Evolutionary conservation across 2,113 vertebrate species (phyloP), one percentile per base, ranked within the genome.

Genomic region (Merops nubicus): DNA sequence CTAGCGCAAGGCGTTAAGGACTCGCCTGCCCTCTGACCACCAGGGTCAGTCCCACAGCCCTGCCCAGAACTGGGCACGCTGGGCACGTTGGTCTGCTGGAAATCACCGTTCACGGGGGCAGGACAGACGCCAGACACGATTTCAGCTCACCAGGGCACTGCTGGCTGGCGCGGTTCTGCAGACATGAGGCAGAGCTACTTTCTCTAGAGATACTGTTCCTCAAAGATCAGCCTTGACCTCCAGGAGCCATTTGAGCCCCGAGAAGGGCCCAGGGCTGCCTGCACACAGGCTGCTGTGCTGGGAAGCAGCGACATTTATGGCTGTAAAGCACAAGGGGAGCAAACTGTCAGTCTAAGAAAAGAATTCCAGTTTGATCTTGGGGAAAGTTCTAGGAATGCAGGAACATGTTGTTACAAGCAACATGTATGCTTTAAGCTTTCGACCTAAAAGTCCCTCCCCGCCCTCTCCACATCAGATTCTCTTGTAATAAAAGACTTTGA

Each of bases 1-100:
- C n/a, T 23, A 13, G 15, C 0, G 15, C 38, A 2, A 1, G 40
- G 6, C 6, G 31, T 53, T 33, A 10, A 9, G 15, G 3, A 4
- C 19, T 4, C 6, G 14, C 50, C n/a, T 28, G 51, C 25, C 0
- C 75, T 40, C 22, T 2, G 0, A 5, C 47, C 38, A 4, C 79
- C 26, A 6, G 2, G 2, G 34, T 3, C 36, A 4, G 23, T 7
- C 42, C 33, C 63, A 7, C 19, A 2, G 3, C 4, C 22, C 51
- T 17, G 26, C 65, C n/a, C 5, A 0, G n/a, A n/a, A n/a, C n/a
- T n/a, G n/a, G n/a, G n/a, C n/a, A n/a, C n/a, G n/a, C n/a, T n/a
- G n/a, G n/a, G n/a, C n/a, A n/a, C n/a, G n/a, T n/a, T n/a, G n/a
- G n/a, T n/a, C n/a, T n/a, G n/a, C n/a, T n/a, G n/a, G n/a, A n/a